Conservation (phyloP, 2,797 vertebrate species). For the Eulemur rubriventer region DNA sequence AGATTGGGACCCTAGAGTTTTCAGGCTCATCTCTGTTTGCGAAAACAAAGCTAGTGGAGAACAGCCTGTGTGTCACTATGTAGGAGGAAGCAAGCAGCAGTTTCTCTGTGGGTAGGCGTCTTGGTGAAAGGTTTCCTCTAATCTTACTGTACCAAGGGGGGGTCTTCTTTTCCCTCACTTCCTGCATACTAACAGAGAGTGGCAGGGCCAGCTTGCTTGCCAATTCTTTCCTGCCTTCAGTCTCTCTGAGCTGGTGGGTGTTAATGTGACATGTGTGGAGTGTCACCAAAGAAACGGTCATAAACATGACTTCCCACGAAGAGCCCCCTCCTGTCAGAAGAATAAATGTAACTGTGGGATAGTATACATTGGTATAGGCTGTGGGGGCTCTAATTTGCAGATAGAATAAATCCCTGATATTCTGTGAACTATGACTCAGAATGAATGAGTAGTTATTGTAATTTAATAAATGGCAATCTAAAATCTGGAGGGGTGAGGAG, state of each 20-base stretch:
- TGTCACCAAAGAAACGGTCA: not conserved
- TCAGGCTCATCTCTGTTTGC: not conserved
- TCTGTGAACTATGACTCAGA: constrained; percentile 6
- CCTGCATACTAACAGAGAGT: not conserved
- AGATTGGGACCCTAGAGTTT: not conserved
- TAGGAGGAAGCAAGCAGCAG: not conserved
- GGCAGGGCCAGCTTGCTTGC: not conserved
- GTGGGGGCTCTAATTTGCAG: not conserved
- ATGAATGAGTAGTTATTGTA: not conserved
- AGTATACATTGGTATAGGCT: not conserved
- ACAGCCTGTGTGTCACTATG: not conserved
- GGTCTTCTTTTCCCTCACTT: not conserved
- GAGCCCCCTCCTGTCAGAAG: not conserved
- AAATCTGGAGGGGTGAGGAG: not conserved
- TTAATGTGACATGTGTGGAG: not conserved
- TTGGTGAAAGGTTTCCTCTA: not conserved
- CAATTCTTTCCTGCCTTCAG: not conserved
- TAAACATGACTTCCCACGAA: not conserved
- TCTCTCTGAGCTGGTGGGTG: not conserved
- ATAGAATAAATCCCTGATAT: not conserved
- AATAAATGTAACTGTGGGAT: not conserved
- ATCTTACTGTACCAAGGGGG: not conserved
- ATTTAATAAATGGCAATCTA: constrained; percentile 26
- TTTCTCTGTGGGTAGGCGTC: not conserved
- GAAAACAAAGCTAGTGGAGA: not conserved